Evolutionary conservation across 2,113 vertebrate genomes (phyloP), one percentile per base, ranked within the genome.

Genomic region (Gobio gobio): DNA sequence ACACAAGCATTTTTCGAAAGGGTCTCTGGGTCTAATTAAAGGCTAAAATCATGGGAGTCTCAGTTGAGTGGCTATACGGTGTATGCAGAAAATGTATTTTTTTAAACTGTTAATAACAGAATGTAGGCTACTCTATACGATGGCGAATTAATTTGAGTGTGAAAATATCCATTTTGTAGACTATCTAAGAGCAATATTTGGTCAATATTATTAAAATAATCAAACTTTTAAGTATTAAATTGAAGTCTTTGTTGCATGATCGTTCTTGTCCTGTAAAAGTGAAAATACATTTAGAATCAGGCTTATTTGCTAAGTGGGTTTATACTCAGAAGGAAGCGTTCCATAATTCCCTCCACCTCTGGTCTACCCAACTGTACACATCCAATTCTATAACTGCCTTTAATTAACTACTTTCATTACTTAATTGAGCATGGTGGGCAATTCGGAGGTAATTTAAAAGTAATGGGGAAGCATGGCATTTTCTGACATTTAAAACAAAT

Each of bases 401-500:
- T 40, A 72, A 86, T 66, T 75, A 36, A 75, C 83, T 63, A 16
- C 87, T 83, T 36, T 49, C 22, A 36, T 78, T 73, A 22, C 73
- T 78, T 58, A 33, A 56, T 83, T 78, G 61, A 51, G 26, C 79
- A 51, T 51, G 61, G 14, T 29, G 45, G 61, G 43, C 78, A 66
- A 51, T 51, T 18, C 10, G 26, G 24, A 66, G 79, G 63, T 68
- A 82, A 82, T 82, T 33, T 64, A 24, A 36, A 82, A 49, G 63
- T 68, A 78, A 76, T 56, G 18, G 74, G 66, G 81, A 70, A 20
- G 51, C 75, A 22, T 47, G 47, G 33, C 18, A 49, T 68, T 83
- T 56, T 81, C 47, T 82, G 85, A 56, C 79, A 86, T 86, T 82
- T 77, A 66, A 68, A 66, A 29, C 24, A 82, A 82, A 82, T 63